These are phyloP conservation scores for Pheosia tremula DNA, from an alignment of 2,888 invertebrate genomes.

Conservation along the genomic window DNA sequence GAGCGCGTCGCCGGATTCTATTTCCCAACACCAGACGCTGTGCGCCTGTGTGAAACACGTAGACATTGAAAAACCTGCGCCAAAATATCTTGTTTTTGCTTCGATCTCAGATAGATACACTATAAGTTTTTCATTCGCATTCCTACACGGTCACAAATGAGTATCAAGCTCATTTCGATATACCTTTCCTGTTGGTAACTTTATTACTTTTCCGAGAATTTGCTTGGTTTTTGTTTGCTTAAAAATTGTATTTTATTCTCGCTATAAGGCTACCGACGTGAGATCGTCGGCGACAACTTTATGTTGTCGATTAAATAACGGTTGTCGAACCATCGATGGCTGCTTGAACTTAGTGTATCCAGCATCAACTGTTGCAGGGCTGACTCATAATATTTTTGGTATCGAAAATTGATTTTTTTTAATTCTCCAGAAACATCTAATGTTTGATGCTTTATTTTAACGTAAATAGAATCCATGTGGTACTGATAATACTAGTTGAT, in stretches of 20 bases:
- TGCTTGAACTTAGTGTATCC: constrained; percentile 11
- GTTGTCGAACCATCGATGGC: constrained; percentile 31
- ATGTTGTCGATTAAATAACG: constrained; percentile 39
- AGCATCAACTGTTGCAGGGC: neutral
- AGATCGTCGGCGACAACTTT: constrained; percentile 29
- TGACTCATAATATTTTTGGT: neutral
- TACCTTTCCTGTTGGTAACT: constrained; percentile 35
- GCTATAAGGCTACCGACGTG: constrained; percentile 13
- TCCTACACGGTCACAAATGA: neutral
- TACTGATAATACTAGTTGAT: too few species aligned
- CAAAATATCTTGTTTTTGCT: constrained; percentile 6
- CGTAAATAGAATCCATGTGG: too few species aligned
- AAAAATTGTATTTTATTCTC: constrained; percentile 30
- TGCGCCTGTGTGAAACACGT: neutral
- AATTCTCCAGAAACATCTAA: too few species aligned
- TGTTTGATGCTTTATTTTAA: too few species aligned
- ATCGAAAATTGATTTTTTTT: neutral
- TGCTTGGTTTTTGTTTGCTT: constrained; percentile 19
- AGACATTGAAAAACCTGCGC: constrained; percentile 2
- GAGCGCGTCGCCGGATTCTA: neutral
- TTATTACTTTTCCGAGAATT: constrained; percentile 32
- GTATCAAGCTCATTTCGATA: constrained; percentile 13
- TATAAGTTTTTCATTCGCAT: constrained; percentile 17
- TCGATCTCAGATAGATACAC: neutral
- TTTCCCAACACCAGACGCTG: neutral